A percentile compares a stretch with the other conserved stretches of the same genome.
phyloP scores from a whole-genome alignment of 1,140 invertebrate species.

The Anadara kagoshimensis region DNA sequence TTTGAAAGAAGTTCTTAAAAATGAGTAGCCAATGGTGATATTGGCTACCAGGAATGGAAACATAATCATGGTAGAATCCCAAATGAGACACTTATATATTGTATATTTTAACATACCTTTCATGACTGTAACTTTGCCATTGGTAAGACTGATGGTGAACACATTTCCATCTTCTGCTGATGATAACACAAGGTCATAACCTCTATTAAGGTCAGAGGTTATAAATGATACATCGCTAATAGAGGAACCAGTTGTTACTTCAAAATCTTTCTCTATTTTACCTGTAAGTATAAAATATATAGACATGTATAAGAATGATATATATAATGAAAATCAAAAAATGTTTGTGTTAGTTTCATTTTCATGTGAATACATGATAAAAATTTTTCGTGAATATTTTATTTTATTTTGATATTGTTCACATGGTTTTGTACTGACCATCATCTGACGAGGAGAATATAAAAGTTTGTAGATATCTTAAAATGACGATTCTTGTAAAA shows the following conservation, averaged over 20 bases:
- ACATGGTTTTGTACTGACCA: neutral
- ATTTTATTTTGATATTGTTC: neutral
- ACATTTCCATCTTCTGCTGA: slow-evolving; percentile 85
- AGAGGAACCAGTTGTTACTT: slow-evolving; percentile 85
- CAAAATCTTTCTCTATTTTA: slow-evolving; percentile 81
- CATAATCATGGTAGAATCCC: neutral
- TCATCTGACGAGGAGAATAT: too few species aligned
- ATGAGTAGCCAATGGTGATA: neutral
- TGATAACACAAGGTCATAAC: slow-evolving; percentile 85
- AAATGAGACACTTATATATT: neutral
- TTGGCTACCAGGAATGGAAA: neutral
- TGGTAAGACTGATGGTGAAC: slow-evolving; percentile 83
- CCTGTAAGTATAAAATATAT: slow-evolving; percentile 50
- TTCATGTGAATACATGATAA: neutral
- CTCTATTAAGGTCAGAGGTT: slow-evolving; percentile 83
- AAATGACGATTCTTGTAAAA: too few species aligned
- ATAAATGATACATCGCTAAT: slow-evolving; percentile 87
- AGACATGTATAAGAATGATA: neutral
- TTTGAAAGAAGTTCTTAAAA: neutral
- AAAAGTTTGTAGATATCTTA: too few species aligned
- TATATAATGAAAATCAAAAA: neutral
- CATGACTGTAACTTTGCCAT: slow-evolving; percentile 88
- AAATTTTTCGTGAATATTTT: neutral
- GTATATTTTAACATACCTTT: slow-evolving; percentile 55
- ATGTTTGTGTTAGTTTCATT: neutral